phyloP scores from a whole-genome alignment of 1,140 invertebrate species.

The Pseudomyrmex concolor region DNA sequence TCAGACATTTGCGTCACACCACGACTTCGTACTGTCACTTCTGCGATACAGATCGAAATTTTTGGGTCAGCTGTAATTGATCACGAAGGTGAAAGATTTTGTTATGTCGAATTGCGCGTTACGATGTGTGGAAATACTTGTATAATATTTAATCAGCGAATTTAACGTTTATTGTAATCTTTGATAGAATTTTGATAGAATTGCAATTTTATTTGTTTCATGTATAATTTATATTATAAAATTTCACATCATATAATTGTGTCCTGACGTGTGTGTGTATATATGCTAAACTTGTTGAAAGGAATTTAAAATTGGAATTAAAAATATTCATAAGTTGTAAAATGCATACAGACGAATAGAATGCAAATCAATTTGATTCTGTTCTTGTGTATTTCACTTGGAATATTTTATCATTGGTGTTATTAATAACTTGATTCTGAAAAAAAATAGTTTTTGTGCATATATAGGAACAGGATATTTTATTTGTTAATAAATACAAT shows the following conservation, averaged over 20 bases:
- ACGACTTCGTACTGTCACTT: conserved; percentile 4
- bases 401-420: too few relatives aligned
- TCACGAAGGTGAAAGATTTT: conserved; percentile 54
- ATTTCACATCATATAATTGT: not conserved
- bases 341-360: too few relatives aligned
- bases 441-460: too few relatives aligned
- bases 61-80: conserved; percentile 12
- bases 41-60: conserved; percentile 1
- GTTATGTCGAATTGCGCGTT: too few relatives aligned
- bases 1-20: conserved; percentile 19
- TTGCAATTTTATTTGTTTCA: not conserved
- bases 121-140: not conserved
- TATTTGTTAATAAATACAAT: too few relatives aligned
- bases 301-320: not conserved
- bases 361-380: too few relatives aligned
- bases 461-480: too few relatives aligned
- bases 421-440: too few relatives aligned
- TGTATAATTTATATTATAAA: not conserved
- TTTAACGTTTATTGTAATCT: not conserved
- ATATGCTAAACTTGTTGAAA: not conserved
- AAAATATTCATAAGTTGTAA: too few relatives aligned
- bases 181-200: not conserved
- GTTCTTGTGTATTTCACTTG: too few relatives aligned
- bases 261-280: too few relatives aligned
- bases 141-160: too few relatives aligned